Evolutionary conservation across 2,797 vertebrate genomes (phyloP).

Genomic region (Dendrocincla fuliginosa): DNA sequence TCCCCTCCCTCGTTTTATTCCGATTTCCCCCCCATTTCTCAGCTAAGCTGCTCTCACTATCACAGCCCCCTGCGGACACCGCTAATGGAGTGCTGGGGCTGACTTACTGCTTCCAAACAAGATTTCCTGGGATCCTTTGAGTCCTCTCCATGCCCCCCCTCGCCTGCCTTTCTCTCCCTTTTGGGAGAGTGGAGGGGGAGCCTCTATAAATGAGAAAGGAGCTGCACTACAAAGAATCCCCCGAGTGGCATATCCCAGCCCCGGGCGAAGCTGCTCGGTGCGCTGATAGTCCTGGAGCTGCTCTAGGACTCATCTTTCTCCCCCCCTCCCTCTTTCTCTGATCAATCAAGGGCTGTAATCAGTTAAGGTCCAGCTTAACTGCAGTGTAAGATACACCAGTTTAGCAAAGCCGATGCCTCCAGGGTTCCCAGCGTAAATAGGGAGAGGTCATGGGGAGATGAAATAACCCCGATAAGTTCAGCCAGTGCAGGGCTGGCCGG

Average conservation of each 20-base stretch:
- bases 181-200: not conserved
- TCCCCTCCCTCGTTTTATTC: not conserved
- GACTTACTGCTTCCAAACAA: constrained; percentile 73
- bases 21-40: not conserved
- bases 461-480: not conserved
- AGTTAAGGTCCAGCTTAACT: constrained; percentile 86
- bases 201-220: constrained; percentile 60
- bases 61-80: constrained; percentile 36
- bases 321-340: constrained; percentile 22
- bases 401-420: constrained; percentile 66
- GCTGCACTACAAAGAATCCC: constrained; percentile 83
- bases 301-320: constrained; percentile 27
- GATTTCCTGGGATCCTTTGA: constrained; percentile 73
- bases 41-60: constrained; percentile 44
- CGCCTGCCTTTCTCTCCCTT: not conserved
- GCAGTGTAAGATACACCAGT: constrained; percentile 83
- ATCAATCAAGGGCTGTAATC: constrained; percentile 83
- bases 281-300: constrained; percentile 78
- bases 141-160: not conserved
- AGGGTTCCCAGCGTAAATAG: not conserved
- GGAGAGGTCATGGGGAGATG: constrained; percentile 36
- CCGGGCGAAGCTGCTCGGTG: constrained; percentile 80
- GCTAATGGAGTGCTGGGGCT: constrained; percentile 73
- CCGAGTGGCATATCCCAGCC: constrained; percentile 77
- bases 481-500: not conserved